Conservation (phyloP, 2,888 invertebrate genomes). For the Ferrisia virgata region DNA sequence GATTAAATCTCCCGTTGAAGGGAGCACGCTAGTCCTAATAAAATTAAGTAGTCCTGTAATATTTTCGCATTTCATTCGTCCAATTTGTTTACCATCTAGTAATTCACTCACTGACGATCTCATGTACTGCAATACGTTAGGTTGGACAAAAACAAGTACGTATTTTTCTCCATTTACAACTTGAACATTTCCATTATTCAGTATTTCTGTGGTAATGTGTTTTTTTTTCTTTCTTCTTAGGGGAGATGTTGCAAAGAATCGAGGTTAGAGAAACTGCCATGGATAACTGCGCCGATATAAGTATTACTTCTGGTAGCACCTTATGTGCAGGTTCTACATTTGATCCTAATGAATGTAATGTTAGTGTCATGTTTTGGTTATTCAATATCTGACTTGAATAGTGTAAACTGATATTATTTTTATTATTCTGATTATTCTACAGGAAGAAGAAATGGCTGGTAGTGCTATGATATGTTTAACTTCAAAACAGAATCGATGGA, state of each 20-base stretch:
- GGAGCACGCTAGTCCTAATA: constrained; percentile 77
- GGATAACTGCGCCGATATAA: constrained; percentile 80
- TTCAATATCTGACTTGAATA: background rate
- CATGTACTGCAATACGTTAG: constrained; percentile 74
- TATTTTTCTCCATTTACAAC: constrained; percentile 32
- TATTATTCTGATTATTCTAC: constrained; percentile 44
- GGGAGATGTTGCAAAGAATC: constrained; percentile 74
- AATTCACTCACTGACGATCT: constrained; percentile 53
- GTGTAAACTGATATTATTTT: background rate
- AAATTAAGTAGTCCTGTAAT: constrained; percentile 74
- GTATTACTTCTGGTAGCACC: constrained; percentile 77
- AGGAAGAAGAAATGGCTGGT: constrained; percentile 87
- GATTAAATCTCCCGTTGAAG: constrained; percentile 85
- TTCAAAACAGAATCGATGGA: constrained; percentile 71
- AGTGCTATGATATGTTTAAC: constrained; percentile 80
- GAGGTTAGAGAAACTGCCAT: constrained; percentile 73
- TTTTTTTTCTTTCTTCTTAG: constrained; percentile 50
- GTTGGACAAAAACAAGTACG: constrained; percentile 77
- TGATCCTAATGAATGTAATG: constrained; percentile 77
- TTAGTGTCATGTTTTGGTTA: constrained; percentile 57
- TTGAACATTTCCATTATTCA: background rate
- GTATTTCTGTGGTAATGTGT: background rate
- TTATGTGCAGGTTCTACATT: constrained; percentile 78
- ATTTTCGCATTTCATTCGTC: constrained; percentile 76
- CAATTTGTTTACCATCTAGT: constrained; percentile 72